Conservation (phyloP, 2,797 vertebrate species). For the Catharus ustulatus region DNA sequence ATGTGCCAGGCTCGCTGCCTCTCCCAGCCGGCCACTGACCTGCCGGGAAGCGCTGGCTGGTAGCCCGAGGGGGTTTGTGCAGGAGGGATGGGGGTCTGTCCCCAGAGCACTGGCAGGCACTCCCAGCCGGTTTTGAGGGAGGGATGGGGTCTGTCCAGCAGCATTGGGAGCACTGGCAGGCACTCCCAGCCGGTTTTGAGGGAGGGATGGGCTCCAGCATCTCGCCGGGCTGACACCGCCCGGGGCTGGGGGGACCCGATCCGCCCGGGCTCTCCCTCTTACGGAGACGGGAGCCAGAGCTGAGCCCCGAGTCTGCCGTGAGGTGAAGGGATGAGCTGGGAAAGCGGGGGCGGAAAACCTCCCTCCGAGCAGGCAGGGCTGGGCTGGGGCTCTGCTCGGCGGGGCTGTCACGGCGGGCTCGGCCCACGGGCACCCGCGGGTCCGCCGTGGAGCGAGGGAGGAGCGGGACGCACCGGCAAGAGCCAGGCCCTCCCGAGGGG, state of each 20-base stretch:
- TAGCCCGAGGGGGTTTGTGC: not conserved
- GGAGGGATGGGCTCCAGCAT: not conserved
- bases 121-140: not conserved
- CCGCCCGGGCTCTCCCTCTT: not conserved
- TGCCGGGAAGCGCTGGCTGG: not conserved
- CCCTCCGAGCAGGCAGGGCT: not conserved
- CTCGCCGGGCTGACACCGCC: not conserved
- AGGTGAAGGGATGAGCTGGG: not conserved
- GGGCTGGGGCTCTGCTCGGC: not conserved
- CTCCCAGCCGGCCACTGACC: not conserved
- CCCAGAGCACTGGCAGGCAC: not conserved
- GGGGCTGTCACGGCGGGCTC: not conserved
- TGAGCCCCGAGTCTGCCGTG: not conserved
- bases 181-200: too few relatives aligned
- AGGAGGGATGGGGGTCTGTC: not conserved
- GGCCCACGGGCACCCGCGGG: not conserved
- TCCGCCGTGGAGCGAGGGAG: not conserved
- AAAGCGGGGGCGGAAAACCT: not conserved
- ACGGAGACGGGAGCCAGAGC: not conserved
- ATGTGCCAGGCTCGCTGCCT: not conserved
- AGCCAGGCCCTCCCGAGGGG: not conserved
- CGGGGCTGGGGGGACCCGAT: not conserved
- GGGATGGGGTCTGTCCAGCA: not conserved
- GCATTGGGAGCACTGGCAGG: rapidly evolving
- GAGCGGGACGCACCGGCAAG: not conserved